Evolutionary conservation across 2,113 vertebrate species (phyloP).

Genomic region (Macrotis lagotis): DNA sequence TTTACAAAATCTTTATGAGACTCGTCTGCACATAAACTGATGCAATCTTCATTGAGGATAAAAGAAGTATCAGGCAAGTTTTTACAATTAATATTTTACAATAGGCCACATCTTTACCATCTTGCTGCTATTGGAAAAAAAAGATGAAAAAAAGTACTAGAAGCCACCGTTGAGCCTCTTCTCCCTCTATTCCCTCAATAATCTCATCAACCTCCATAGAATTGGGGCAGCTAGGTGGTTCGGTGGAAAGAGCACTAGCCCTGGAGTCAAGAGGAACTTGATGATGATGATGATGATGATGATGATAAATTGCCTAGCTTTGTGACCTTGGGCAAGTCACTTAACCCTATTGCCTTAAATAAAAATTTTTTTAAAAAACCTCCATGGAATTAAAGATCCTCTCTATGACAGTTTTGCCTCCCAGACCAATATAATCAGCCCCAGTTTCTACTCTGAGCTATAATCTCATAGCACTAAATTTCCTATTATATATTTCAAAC

Average conservation of each 20-base stretch:
- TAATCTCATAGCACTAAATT: background rate
- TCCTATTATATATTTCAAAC: background rate
- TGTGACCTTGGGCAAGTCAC: too few species aligned
- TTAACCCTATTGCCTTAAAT: too few species aligned
- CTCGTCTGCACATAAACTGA: background rate
- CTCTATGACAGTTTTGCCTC: background rate
- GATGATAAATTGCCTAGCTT: too few species aligned
- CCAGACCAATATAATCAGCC: background rate
- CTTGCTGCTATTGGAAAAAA: background rate
- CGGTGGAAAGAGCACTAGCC: too few species aligned
- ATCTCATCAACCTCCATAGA: background rate
- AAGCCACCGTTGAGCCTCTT: background rate
- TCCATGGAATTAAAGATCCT: background rate
- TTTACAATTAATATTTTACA: background rate
- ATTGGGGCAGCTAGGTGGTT: too few species aligned
- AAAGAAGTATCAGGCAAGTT: background rate
- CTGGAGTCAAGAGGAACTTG: too few species aligned
- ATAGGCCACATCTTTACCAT: background rate
- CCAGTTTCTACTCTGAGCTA: background rate
- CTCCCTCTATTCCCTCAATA: background rate
- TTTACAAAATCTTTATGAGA: background rate
- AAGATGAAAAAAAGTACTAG: background rate
- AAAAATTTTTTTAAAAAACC: too few species aligned
- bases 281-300: too few species aligned
- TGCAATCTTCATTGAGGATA: background rate